phyloP scores from a whole-genome alignment of 2,888 invertebrate species.

The Apamea sordens region DNA sequence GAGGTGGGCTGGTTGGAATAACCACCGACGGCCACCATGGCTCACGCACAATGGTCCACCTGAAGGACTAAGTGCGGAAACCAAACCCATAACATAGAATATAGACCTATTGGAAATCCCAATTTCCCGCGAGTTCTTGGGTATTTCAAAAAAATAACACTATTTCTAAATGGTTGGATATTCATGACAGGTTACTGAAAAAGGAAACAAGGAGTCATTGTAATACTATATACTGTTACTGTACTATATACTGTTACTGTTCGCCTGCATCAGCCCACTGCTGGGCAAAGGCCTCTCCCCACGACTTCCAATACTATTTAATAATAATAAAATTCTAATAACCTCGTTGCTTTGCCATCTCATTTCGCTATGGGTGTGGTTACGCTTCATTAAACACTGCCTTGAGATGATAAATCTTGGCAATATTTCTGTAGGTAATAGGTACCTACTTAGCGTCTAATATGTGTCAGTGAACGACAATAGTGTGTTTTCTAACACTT shows the following conservation, averaged over 20 bases:
- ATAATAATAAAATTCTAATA: background rate
- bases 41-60: no score
- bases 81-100: no score
- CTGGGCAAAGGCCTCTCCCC: no score
- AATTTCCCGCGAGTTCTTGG: background rate
- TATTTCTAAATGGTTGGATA: background rate
- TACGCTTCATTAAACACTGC: background rate
- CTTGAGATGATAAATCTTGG: background rate
- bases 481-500: background rate
- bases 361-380: background rate
- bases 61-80: no score
- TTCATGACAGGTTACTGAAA: background rate
- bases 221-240: background rate
- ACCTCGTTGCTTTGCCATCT: background rate
- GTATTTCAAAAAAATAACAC: conserved; percentile 18
- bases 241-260: background rate
- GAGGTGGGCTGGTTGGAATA: no score
- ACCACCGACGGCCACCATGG: no score
- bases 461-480: background rate
- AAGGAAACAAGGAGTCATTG: background rate
- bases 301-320: no score
- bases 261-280: no score
- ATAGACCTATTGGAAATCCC: conserved; percentile 3
- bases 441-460: background rate
- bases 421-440: background rate